Base-by-base conservation (phyloP, 1,140 invertebrate species). In the Drosophila biarmipes region DNA sequence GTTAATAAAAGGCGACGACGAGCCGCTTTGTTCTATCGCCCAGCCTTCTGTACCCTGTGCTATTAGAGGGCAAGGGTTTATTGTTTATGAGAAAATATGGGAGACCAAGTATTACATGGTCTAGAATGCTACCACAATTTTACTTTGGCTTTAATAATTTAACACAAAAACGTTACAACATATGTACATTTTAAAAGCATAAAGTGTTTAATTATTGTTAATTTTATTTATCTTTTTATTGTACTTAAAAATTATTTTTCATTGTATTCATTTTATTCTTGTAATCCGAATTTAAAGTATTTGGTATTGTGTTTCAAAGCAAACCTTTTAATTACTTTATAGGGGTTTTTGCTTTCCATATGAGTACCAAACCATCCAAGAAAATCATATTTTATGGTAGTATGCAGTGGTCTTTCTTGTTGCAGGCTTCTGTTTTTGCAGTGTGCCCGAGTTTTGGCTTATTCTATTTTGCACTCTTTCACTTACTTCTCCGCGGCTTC, bases 1-100 rank as follows among this genome's bases (percentile, higher is more conserved):
- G 76, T 90, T 89, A 89, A 90, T 89, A 90, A 90, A 89, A 90
- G 84, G 80, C 85, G 80, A 85, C 79, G 67, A 89, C 79, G 75
- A 89, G 75, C 68, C 59, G 72, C 79, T 84, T 87, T 87, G 84
- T 87, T 89, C 75, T 63, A 49, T 69, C 40, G 58, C 55, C 21
- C 35, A 57, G 37, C 45, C 56, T 40, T 38, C 27, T 46, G 21
- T 69, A 49, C 48, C 51, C 35, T 56, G 48, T 61, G 59, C 19
- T 40, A 52, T 42, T 35, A 55, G 6, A 49, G n/a, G 5, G 14
- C 15, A 21, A 14, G 58, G 31, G 14, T 48, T 11, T 6, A 10
- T 4, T 24, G 59, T 24, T 19, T 54, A 24, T 38, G 34, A 10
- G 29, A 45, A 43, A 24, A 24, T 24, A 24, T 24, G 5, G 24